Evolutionary conservation across 1,140 invertebrate genomes (phyloP).

Genomic region (Rhyacophila brunnea): DNA sequence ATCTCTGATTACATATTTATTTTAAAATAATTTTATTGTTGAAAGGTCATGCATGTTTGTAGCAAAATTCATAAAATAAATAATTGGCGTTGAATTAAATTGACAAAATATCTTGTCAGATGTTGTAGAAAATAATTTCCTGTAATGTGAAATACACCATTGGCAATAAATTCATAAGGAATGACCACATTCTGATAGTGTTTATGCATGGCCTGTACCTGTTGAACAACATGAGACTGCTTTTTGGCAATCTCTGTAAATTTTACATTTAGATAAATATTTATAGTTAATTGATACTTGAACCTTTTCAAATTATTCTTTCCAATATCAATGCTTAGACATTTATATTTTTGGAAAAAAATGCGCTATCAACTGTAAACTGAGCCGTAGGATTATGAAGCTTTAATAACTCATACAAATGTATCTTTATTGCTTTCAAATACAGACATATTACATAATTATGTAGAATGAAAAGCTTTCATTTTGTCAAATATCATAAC

Average conservation of each 20-base stretch:
- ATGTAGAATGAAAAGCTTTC: background rate
- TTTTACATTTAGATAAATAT: background rate
- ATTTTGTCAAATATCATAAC: background rate
- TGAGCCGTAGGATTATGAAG: too few relatives aligned
- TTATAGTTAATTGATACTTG: constrained; percentile 3
- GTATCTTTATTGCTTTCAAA: background rate
- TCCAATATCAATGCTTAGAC: background rate
- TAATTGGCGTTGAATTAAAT: constrained; percentile 28
- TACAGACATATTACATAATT: too few relatives aligned
- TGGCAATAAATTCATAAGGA: constrained; percentile 25
- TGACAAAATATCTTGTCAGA: constrained; percentile 22
- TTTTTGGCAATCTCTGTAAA: constrained; percentile 15
- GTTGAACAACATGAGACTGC: constrained; percentile 10
- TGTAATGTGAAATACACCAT: constrained; percentile 24
- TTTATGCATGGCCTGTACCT: constrained; percentile 35
- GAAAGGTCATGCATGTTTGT: constrained; percentile 35
- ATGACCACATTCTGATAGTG: constrained; percentile 31
- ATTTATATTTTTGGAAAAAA: background rate
- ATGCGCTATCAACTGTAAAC: constrained; percentile 5
- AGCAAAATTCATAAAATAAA: constrained; percentile 20
- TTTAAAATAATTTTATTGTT: background rate
- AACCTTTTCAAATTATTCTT: background rate
- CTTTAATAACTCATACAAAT: background rate
- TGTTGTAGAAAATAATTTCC: constrained; percentile 25
- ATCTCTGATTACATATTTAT: background rate